phyloP scores from a whole-genome alignment of 2,888 invertebrate genomes.

The Rutpela maculata region DNA sequence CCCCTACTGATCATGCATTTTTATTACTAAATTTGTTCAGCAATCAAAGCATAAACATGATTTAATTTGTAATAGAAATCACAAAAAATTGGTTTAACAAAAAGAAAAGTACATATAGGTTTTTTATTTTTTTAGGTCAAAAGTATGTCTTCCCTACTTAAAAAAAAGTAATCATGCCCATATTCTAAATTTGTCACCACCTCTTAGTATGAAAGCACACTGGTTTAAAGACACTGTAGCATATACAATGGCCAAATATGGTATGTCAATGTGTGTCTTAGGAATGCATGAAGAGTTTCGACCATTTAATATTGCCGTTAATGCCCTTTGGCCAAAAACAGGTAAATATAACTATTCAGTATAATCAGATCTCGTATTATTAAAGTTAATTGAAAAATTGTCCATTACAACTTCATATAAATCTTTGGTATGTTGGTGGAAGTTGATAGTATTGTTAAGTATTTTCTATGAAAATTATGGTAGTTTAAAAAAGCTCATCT shows the following conservation, averaged over 20 bases:
- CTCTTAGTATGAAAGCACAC: conserved; percentile 89
- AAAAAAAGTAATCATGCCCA: conserved; percentile 93
- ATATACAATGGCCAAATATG: conserved; percentile 99
- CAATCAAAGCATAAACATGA: no score
- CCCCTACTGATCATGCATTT: no score
- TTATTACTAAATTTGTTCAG: no score
- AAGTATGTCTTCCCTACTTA: conserved; percentile 90
- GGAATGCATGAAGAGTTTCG: conserved; percentile 98
- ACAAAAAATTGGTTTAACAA: not conserved
- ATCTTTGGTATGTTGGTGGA: no score
- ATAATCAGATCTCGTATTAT: not conserved
- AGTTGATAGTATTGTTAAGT: no score
- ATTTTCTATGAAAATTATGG: no score
- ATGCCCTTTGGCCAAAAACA: conserved; percentile 97
- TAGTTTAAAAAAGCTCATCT: no score
- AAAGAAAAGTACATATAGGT: not conserved
- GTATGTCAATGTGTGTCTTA: conserved; percentile 98
- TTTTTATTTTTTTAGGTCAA: conserved; percentile 81
- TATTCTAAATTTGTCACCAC: conserved; percentile 96
- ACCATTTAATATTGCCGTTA: conserved; percentile 89
- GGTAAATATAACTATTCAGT: conserved; percentile 75
- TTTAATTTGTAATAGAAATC: not conserved
- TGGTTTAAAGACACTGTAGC: conserved; percentile 97
- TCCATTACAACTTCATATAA: no score
- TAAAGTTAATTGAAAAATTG: not conserved